Base-by-base conservation (phyloP, 2,797 vertebrate genomes). In the Yasuhikotakia modesta region DNA sequence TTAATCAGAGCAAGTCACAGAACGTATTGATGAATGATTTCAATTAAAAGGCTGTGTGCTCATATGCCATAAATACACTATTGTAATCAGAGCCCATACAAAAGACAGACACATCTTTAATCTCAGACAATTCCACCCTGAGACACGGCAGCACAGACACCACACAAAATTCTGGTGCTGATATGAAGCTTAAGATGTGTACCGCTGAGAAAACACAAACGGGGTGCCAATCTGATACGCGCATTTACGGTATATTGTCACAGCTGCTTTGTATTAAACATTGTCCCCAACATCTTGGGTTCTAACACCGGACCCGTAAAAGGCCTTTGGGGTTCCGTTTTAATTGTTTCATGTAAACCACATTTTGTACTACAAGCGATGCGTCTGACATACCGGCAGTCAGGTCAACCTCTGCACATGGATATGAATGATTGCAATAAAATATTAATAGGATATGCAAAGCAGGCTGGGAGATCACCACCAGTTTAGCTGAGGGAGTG, bases 371-470 rank as follows among this genome's bases (percentile, higher is more conserved):
- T 77, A 79, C 76, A 75, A 71, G 72, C 27, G 71, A 76, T 71
- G 48, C 22, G 74, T 52, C 82, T 73, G 83, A 79, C 52, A 53
- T 70, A 46, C 74, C n/a, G 75, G 57, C 81, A 81, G 75, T 88
- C 83, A 86, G 87, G 90, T 90, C 87, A 90, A 79, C 85, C 66
- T 78, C 84, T 86, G 86, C 68, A 72, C 86, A 89, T 82, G 85
- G 85, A 89, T 89, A 90, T 89, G 90, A 91, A 91, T 88, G 84
- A 89, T 90, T 90, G 88, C 89, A 89, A 90, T 92, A 86, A 89
- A 92, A 92, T 92, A 92, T 92, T 92, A 91, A 91, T 90, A 86
- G 83, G 82, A 89, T 90, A 91, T 90, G 91, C 81, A 90, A 90
- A 91, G 81, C 75, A 87, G 84, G 81, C 85, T 73, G 58, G 79